A percentile compares a stretch with the other conserved stretches of the same genome.
These are phyloP conservation scores for Macrophya annulata DNA, from an alignment of 2,888 invertebrate genomes.

Conservation along the genomic window DNA sequence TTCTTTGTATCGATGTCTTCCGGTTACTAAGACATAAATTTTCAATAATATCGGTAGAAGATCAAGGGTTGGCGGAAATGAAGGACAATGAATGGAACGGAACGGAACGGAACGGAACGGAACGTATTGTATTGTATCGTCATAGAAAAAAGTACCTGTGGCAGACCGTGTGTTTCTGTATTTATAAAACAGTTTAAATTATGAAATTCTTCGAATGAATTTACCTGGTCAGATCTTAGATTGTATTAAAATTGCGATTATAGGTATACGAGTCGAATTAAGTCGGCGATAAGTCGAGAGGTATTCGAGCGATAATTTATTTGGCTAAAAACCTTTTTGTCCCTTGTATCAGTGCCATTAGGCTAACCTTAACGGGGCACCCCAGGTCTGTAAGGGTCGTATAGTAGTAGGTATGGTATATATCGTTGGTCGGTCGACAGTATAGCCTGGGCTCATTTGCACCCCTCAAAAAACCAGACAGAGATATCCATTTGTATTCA, in stretches of 20 bases:
- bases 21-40: not conserved
- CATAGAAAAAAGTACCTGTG: not conserved
- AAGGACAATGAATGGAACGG: not conserved
- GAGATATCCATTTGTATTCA: slow-evolving; percentile 78
- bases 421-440: slow-evolving; percentile 41
- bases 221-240: not conserved
- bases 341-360: slow-evolving; percentile 66
- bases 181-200: not conserved
- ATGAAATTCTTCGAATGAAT: not conserved
- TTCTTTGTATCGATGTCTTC: too few relatives aligned
- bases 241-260: not conserved
- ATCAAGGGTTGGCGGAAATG: not conserved
- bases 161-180: not conserved
- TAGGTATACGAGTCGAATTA: not conserved
- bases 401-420: too few relatives aligned
- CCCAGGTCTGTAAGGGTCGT: slow-evolving; percentile 62
- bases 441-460: slow-evolving; percentile 73
- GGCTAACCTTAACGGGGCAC: slow-evolving; percentile 66
- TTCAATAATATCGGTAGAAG: not conserved
- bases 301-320: slow-evolving; percentile 55
- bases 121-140: too few relatives aligned
- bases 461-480: slow-evolving; percentile 66
- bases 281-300: not conserved
- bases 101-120: too few relatives aligned
- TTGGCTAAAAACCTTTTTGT: slow-evolving; percentile 54